Conservation (phyloP, 2,113 vertebrate species). For the Micromys minutus region DNA sequence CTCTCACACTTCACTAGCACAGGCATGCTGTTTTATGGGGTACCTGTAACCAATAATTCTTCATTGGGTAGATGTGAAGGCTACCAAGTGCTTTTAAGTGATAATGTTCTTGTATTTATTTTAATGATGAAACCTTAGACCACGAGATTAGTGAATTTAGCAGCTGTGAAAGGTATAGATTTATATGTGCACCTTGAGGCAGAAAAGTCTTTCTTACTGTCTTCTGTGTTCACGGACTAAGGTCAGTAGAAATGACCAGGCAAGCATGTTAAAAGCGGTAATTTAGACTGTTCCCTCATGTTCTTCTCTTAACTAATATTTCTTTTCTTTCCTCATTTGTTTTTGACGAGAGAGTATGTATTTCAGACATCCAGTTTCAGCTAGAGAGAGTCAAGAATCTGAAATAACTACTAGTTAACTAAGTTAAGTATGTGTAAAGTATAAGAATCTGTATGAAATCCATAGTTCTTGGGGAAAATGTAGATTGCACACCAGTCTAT, state of each 20-base stretch:
- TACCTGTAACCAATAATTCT: not conserved
- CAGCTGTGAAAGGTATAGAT: not conserved
- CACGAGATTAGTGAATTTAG: not conserved
- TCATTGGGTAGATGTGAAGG: not conserved
- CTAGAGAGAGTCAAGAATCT: not conserved
- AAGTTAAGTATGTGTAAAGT: not conserved
- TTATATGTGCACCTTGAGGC: not conserved
- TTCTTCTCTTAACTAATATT: not conserved
- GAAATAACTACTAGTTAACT: slow-evolving; percentile 4
- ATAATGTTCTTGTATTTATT: not conserved
- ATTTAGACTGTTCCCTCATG: not conserved
- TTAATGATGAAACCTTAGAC: slow-evolving; percentile 28
- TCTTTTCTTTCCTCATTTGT: not conserved
- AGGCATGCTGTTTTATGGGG: not conserved
- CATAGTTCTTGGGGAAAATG: slow-evolving; percentile 17
- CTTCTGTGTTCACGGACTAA: not conserved
- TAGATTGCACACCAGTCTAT: not conserved
- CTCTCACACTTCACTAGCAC: not conserved
- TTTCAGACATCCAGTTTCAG: slow-evolving; percentile 1
- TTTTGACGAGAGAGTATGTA: not conserved
- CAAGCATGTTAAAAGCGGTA: not conserved
- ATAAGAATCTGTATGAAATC: not conserved
- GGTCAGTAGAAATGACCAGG: not conserved
- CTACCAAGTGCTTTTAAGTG: not conserved
- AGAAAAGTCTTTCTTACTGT: not conserved